A percentile compares a stretch with the other conserved stretches of the same genome.
Conservation (phyloP, 1,140 invertebrate species). For the Lethocerus indicus region DNA sequence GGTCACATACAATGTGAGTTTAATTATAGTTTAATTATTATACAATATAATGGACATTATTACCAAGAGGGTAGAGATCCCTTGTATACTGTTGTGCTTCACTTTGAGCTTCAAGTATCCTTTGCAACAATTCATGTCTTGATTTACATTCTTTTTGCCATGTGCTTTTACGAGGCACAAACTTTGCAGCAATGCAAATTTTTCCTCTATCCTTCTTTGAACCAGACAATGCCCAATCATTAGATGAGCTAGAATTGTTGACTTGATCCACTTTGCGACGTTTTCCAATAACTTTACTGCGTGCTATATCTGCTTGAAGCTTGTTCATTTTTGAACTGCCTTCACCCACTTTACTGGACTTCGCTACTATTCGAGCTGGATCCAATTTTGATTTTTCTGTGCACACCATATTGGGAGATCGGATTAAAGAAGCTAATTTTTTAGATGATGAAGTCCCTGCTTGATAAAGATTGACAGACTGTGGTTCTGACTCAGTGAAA, state of each 20-base stretch:
- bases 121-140: slow-evolving; percentile 20
- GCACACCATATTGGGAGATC: slow-evolving; percentile 9
- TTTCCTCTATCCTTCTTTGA: slow-evolving; percentile 11
- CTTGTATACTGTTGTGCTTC: slow-evolving; percentile 21
- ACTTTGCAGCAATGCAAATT: slow-evolving; percentile 17
- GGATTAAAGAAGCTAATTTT: not conserved
- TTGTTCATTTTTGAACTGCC: slow-evolving; percentile 24
- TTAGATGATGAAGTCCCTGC: slow-evolving; percentile 3
- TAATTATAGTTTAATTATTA: not conserved
- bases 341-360: slow-evolving; percentile 15
- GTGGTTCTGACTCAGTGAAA: slow-evolving; percentile 18
- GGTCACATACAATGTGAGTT: too few relatives aligned
- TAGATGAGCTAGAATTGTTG: not conserved
- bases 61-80: slow-evolving; percentile 26
- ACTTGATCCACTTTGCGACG: slow-evolving; percentile 21
- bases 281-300: slow-evolving; percentile 31
- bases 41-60: slow-evolving; percentile 7
- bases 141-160: slow-evolving; percentile 19
- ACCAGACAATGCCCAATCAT: not conserved
- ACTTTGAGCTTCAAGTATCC: slow-evolving; percentile 18
- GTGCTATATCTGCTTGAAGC: slow-evolving; percentile 31
- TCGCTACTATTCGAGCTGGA: not conserved
- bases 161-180: slow-evolving; percentile 15
- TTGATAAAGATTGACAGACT: slow-evolving; percentile 11
- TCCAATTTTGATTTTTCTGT: slow-evolving; percentile 1